Evolutionary conservation across 2,888 invertebrate species (phyloP), one percentile per base, ranked within the genome.

Genomic region (Tetropium fuscum): DNA sequence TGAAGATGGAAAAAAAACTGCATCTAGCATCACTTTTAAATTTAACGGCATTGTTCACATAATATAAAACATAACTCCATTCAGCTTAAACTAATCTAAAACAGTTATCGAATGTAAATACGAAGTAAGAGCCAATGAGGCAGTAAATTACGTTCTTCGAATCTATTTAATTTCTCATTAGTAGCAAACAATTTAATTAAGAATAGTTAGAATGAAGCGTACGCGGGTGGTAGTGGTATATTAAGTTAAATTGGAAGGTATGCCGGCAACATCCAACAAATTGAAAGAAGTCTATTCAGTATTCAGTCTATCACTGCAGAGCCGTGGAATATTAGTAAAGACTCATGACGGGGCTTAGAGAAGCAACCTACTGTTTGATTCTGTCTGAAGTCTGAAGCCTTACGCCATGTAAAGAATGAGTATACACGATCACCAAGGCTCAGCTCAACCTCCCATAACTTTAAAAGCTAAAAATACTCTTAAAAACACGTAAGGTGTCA

Each of bases 171-270:
- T 13, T 34, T 34, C 15, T 34, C 34, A 34, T 34, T 34, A 34
- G 15, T 13, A 34, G 34, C 34, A 13, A 34, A 34, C 34, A 15
- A 34, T 34, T 34, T 34, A 13, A 34, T 34, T 34, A 34, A 34
- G 34, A 34, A 15, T 15, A 6, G 34, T 34, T 34, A 32, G 34
- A 13, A 11, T 13, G 32, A 32, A 32, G 34, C 15, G 34, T 13
- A 34, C 34, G 34, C 56, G 41, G 48, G 47, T 41, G 48, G 53
- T 1, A 27, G 10, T 10, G 27, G 10, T 40, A 45, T 27, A 48
- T 48, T 49, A 40, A 47, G 43, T 25, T 47, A 53, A 58, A 58
- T 53, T 53, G 45, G 41, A 58, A 58, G 59, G 49, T 54, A 41
- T 13, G 36, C 53, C 53, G 53, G 32, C 58, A 38, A 40, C 32